A percentile compares a stretch with the other conserved stretches of the same genome.
Conservation (phyloP, 2,888 invertebrate species). For the Drosophila nr. perissopoda region DNA sequence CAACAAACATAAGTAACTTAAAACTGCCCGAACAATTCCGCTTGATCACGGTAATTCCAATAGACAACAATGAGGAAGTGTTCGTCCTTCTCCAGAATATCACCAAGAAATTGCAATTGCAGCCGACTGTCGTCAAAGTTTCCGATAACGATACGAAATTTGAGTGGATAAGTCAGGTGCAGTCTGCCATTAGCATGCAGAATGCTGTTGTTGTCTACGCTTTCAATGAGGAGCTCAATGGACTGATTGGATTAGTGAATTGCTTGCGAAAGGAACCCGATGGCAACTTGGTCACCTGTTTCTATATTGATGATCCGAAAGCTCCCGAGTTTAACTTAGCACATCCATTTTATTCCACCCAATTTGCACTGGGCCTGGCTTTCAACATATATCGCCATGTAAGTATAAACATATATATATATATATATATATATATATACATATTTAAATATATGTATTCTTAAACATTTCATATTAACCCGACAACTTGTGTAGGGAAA, state of each 20-base stretch:
- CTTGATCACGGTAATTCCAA: conserved; percentile 74
- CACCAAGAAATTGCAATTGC: conserved; percentile 51
- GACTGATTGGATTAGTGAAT: conserved; percentile 94
- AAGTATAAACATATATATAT: conserved; percentile 42
- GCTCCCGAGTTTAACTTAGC: conserved; percentile 89
- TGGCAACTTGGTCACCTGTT: conserved; percentile 88
- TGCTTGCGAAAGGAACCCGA: conserved; percentile 93
- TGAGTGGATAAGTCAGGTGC: conserved; percentile 80
- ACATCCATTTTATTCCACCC: conserved; percentile 88
- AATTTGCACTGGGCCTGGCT: conserved; percentile 90
- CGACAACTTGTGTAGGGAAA: conserved; percentile 69
- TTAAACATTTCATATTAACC: not conserved
- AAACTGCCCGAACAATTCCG: conserved; percentile 73
- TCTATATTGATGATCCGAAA: conserved; percentile 88
- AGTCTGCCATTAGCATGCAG: conserved; percentile 73
- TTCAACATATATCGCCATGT: conserved; percentile 90
- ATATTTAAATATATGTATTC: no score
- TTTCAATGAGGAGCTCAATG: conserved; percentile 89
- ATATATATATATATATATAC: not conserved
- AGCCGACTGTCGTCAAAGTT: conserved; percentile 72
- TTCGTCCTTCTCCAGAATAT: conserved; percentile 80
- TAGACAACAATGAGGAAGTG: conserved; percentile 77
- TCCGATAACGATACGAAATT: conserved; percentile 73
- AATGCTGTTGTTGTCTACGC: conserved; percentile 87
- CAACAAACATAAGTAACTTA: conserved; percentile 84